phyloP scores from a whole-genome alignment of 2,888 invertebrate genomes.

The Melinaea menophilus region DNA sequence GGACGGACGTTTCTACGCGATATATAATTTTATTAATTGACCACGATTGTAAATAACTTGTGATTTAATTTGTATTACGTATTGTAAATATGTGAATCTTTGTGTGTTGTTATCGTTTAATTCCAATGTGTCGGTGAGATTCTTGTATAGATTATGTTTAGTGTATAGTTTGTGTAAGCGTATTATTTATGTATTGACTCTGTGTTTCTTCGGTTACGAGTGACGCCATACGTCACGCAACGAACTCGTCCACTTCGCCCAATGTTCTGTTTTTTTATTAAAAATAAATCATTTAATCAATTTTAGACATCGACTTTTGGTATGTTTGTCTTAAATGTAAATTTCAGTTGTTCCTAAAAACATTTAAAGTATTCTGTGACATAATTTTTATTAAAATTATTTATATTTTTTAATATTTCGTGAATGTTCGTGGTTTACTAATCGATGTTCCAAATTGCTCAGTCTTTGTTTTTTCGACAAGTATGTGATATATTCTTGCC shows the following conservation, averaged over 20 bases:
- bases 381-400: no score
- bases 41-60: conserved; percentile 65
- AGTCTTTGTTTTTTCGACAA: conserved; percentile 44
- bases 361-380: conserved; percentile 22
- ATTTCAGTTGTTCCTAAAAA: conserved; percentile 28
- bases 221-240: conserved; percentile 4
- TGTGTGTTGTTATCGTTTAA: conserved; percentile 57
- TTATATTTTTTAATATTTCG: no score
- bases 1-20: conserved; percentile 33
- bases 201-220: conserved; percentile 18
- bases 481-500: conserved; percentile 75
- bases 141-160: conserved; percentile 65
- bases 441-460: conserved; percentile 39
- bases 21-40: conserved; percentile 35
- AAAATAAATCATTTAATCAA: no score
- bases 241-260: conserved; percentile 8
- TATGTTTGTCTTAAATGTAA: conserved; percentile 19
- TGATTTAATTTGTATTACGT: conserved; percentile 59
- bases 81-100: conserved; percentile 73
- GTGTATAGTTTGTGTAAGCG: conserved; percentile 64
- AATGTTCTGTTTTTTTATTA: no score
- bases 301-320: no score
- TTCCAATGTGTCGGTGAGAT: conserved; percentile 59
- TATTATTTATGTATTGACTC: conserved; percentile 54
- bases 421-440: no score